Evolutionary conservation across 2,888 invertebrate species (phyloP), one percentile per base, ranked within the genome.

Genomic region (Cheilosia soror): DNA sequence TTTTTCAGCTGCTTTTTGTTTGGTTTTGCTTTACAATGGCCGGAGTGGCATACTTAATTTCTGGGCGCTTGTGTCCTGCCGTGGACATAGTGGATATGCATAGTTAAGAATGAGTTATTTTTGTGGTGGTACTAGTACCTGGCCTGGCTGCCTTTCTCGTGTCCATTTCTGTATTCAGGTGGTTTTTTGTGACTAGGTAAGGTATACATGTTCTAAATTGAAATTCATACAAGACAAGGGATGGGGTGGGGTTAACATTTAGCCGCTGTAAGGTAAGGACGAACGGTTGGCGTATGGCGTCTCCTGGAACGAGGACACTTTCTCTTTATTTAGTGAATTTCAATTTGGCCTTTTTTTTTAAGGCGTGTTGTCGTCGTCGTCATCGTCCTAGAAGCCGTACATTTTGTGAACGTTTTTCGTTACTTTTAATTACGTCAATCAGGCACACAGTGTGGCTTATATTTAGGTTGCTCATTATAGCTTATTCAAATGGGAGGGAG

Each of bases 31-130:
- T 55, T 44, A 57, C 37, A 33, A 42, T 31, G 27, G 65, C 55
- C 57, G 40, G 60, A 66, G 69, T 76, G 75, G 76, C 81, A 71
- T 53, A 71, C 76, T 60, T 80, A 76, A 66, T 76, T 72, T 60
- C 66, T 72, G 66, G 65, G 31, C 47, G 65, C 65, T 58, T 58
- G 72, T 65, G 72, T 65, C 66, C 65, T 82, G 58, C 9, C 37
- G 63, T 33, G 57, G n/a, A 29, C 25, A 27, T 51, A 13, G 15
- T 4, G 4, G 29, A 29, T 29, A 29, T 29, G 2, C 11, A 9
- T 65, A 51, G 29, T 69, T 53, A 31, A 71, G 27, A 20, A 60
- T 42, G 55, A 49, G 31, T 4, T 58, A 51, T 33, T 47, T 58
- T 79, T 15, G 62, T 63, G 27, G 9, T 71, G 31, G n/a, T 47